A percentile compares a stretch with the other conserved stretches of the same genome.
Evolutionary conservation across 2,888 invertebrate species (phyloP).

Genomic region (Leucozona laternaria): DNA sequence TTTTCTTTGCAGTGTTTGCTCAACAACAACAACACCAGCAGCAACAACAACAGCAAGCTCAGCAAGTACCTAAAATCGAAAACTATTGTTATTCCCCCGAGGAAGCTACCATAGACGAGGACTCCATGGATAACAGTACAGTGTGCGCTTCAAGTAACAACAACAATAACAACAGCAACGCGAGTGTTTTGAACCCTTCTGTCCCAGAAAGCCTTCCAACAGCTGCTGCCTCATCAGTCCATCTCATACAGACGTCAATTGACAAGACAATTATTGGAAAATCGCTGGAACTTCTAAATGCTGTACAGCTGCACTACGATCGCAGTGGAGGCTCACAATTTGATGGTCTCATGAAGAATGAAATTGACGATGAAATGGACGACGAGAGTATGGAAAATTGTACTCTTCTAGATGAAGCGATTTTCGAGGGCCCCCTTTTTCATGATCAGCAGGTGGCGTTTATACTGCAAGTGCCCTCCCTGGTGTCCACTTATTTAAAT

Average conservation of each 20-base stretch:
- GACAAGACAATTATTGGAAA: conserved; percentile 88
- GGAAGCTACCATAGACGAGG: conserved; percentile 79
- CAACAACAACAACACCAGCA: conserved; percentile 65
- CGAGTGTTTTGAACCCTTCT: conserved; percentile 79
- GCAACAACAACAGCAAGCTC: conserved; percentile 74
- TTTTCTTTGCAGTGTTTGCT: conserved; percentile 78
- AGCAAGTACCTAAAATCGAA: conserved; percentile 76
- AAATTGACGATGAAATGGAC: conserved; percentile 77
- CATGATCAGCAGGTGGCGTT: conserved; percentile 89
- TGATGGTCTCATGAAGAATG: conserved; percentile 51
- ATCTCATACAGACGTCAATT: conserved; percentile 86
- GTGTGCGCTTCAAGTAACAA: conserved; percentile 79
- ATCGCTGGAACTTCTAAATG: conserved; percentile 88
- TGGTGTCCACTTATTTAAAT: conserved; percentile 94
- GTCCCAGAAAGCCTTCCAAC: conserved; percentile 76
- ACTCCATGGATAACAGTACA: conserved; percentile 82
- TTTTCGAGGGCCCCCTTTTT: conserved; percentile 87
- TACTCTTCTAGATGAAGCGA: conserved; percentile 79
- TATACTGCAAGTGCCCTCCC: conserved; percentile 90
- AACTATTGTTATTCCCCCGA: conserved; percentile 80
- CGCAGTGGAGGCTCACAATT: conserved; percentile 77
- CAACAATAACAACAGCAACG: conserved; percentile 74
- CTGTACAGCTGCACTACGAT: conserved; percentile 81
- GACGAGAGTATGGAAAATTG: conserved; percentile 77
- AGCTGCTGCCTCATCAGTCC: conserved; percentile 83